A percentile compares a stretch with the other conserved stretches of the same genome.
Evolutionary conservation across 1,140 invertebrate species (phyloP).

Genomic region (Andricus grossulariae): DNA sequence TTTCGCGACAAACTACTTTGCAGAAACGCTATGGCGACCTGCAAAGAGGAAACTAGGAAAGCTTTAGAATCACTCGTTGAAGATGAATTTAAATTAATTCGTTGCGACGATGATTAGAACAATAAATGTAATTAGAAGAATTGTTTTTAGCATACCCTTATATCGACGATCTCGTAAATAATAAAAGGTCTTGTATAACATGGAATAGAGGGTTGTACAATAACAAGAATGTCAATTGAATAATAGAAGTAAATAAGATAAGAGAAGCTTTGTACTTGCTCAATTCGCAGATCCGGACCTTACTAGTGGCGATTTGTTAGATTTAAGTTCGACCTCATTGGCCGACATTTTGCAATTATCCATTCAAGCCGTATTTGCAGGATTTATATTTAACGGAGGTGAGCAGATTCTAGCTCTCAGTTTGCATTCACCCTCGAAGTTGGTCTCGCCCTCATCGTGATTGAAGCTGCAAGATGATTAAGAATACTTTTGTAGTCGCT

Average conservation of each 20-base stretch:
- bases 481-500: not conserved
- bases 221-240: slow-evolving; percentile 10
- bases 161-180: no score
- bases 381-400: slow-evolving; percentile 12
- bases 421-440: slow-evolving; percentile 5
- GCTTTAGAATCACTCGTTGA: no score
- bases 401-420: not conserved
- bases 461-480: not conserved
- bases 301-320: not conserved
- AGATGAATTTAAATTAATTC: no score
- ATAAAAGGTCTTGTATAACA: no score
- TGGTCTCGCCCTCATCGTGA: not conserved
- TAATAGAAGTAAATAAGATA: slow-evolving; percentile 22
- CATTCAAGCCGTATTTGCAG: slow-evolving; percentile 18
- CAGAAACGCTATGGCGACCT: no score
- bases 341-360: slow-evolving; percentile 12
- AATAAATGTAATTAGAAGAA: no score
- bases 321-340: not conserved
- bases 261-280: not conserved
- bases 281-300: slow-evolving; percentile 19
- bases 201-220: no score
- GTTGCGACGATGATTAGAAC: no score
- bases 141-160: no score
- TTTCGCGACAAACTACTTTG: no score
- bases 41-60: no score